A percentile compares a stretch with the other conserved stretches of the same genome.
Conservation (phyloP, 2,888 invertebrate species). For the Netelia fuscicornis region DNA sequence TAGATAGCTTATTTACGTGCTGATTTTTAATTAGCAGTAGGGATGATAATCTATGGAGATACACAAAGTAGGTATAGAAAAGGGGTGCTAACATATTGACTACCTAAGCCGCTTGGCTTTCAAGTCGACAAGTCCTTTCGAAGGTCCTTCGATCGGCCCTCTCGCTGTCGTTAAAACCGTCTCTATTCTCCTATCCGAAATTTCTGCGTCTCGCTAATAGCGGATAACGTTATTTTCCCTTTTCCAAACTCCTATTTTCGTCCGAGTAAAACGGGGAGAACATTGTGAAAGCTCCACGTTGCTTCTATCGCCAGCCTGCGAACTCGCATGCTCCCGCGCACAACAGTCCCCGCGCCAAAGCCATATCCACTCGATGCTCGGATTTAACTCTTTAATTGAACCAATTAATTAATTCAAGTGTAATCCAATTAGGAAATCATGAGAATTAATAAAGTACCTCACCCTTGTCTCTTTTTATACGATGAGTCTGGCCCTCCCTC, state of each 20-base stretch:
- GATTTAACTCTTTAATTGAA: conserved; percentile 70
- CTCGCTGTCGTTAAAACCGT: neutral
- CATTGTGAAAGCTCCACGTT: neutral
- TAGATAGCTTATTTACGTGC: too few relatives aligned
- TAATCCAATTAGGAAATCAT: conserved; percentile 75
- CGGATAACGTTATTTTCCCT: neutral
- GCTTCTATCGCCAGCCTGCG: neutral
- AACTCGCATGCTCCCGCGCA: neutral
- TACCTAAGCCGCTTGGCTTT: conserved; percentile 24
- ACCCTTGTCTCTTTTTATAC: neutral
- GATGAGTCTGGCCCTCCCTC: neutral
- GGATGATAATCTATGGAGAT: neutral
- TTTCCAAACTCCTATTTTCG: neutral
- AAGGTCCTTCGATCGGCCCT: neutral
- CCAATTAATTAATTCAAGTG: conserved; percentile 76
- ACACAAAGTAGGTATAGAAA: neutral
- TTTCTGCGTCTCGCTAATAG: neutral
- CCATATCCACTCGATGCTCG: conserved; percentile 1
- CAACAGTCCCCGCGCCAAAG: neutral
- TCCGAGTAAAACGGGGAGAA: neutral
- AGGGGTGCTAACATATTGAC: neutral
- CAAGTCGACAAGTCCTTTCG: neutral
- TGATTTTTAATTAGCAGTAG: neutral
- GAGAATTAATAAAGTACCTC: conserved; percentile 73
- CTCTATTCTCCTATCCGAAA: neutral